Percentiles rank a stretch among this genome's conserved stretches.
Evolutionary conservation across 2,797 vertebrate genomes (phyloP).

Genomic region (Eupleurogrammus muticus): DNA sequence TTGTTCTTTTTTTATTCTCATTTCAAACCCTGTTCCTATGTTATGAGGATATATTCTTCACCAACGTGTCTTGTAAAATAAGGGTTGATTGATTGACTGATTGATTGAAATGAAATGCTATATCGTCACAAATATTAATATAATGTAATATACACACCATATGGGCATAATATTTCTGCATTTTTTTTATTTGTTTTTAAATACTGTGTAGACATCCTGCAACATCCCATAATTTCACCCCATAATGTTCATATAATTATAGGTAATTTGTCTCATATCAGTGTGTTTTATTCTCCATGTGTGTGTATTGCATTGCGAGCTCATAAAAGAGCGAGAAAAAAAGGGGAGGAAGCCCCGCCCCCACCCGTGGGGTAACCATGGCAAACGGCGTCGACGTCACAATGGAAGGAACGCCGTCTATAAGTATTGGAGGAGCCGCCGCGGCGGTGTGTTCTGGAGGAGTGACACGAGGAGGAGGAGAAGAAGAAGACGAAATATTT

Average conservation of each 20-base stretch:
- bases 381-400: constrained; percentile 82
- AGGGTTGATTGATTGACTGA: too few species aligned
- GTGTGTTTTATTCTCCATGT: neutral
- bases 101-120: too few species aligned
- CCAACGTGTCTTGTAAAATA: too few species aligned
- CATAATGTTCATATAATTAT: neutral
- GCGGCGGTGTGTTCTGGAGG: constrained; percentile 62
- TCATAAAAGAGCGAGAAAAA: neutral
- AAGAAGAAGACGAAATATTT: neutral
- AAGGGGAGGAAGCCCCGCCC: constrained; percentile 73
- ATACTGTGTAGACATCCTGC: too few species aligned
- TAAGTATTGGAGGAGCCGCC: constrained; percentile 70
- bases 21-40: too few species aligned
- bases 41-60: too few species aligned
- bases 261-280: neutral
- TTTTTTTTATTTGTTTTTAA: neutral
- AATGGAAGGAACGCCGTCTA: constrained; percentile 74
- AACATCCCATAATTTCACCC: neutral
- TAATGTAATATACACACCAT: too few species aligned
- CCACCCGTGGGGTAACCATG: constrained; percentile 82
- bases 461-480: constrained; percentile 72
- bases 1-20: too few species aligned
- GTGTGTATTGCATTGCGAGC: constrained; percentile 1
- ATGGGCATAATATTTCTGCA: neutral
- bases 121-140: too few species aligned